phyloP scores from a whole-genome alignment of 2,797 vertebrate species.

The Molossus molossus region DNA sequence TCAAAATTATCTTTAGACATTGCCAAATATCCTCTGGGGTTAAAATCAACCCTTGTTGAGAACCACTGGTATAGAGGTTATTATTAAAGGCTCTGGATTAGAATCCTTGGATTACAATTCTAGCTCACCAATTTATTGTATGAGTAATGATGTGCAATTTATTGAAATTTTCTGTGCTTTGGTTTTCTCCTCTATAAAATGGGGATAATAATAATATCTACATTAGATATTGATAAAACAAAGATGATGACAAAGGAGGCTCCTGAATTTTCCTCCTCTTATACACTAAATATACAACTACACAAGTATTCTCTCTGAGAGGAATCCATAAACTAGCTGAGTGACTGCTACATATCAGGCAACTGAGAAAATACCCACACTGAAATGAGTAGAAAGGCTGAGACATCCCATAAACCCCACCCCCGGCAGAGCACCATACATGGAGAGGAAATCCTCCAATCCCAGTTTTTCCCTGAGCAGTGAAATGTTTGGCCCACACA shows the following conservation, averaged over 20 bases:
- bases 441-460: not conserved
- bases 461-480: not conserved
- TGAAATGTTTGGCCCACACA: not conserved
- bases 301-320: not conserved
- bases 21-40: not conserved
- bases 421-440: not conserved
- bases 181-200: conserved; percentile 2
- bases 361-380: not conserved
- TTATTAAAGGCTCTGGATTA: not conserved
- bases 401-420: not conserved
- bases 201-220: not conserved
- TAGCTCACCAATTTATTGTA: not conserved
- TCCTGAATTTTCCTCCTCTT: not conserved
- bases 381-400: not conserved
- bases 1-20: not conserved
- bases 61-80: not conserved
- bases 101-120: not conserved
- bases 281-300: not conserved
- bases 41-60: not conserved
- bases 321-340: not conserved
- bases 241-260: not conserved
- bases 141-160: not conserved
- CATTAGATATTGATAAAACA: not conserved
- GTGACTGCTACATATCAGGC: not conserved
- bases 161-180: not conserved